These are phyloP conservation scores for Rhimphoctona megacephalus DNA, from an alignment of 2,888 invertebrate genomes.

Conservation along the genomic window DNA sequence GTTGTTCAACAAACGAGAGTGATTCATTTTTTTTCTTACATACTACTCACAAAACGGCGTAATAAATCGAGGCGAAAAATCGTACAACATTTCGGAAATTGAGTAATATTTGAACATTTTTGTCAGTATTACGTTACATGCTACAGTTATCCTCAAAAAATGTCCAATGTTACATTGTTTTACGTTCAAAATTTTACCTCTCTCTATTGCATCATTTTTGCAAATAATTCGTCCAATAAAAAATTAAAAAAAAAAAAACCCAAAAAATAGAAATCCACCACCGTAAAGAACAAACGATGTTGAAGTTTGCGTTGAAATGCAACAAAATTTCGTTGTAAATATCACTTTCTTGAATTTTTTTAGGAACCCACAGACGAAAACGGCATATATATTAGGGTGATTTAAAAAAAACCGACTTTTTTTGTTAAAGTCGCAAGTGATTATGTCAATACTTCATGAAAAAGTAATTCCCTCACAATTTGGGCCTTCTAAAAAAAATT, in stretches of 20 bases:
- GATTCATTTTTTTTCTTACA: not conserved
- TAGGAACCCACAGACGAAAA: not conserved
- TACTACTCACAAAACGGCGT: slow-evolving; percentile 1
- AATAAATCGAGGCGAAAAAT: not conserved
- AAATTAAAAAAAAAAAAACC: no score
- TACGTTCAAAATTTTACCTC: not conserved
- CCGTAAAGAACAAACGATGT: not conserved
- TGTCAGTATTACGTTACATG: not conserved
- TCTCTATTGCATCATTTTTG: not conserved
- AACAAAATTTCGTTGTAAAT: not conserved
- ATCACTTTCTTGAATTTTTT: not conserved
- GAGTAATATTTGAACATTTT: not conserved
- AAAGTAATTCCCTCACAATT: no score
- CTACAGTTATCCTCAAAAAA: not conserved
- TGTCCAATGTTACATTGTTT: not conserved
- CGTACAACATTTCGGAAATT: not conserved
- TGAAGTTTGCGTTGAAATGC: not conserved
- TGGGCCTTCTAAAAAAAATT: no score
- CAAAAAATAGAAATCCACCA: not conserved
- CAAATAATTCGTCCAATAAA: not conserved
- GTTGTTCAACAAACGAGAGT: no score
- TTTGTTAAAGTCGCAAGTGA: no score
- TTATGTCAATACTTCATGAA: no score
- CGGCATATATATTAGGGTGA: no score
- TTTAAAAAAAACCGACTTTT: no score